Conservation (phyloP, 2,797 vertebrate genomes). For the Catharus ustulatus region DNA sequence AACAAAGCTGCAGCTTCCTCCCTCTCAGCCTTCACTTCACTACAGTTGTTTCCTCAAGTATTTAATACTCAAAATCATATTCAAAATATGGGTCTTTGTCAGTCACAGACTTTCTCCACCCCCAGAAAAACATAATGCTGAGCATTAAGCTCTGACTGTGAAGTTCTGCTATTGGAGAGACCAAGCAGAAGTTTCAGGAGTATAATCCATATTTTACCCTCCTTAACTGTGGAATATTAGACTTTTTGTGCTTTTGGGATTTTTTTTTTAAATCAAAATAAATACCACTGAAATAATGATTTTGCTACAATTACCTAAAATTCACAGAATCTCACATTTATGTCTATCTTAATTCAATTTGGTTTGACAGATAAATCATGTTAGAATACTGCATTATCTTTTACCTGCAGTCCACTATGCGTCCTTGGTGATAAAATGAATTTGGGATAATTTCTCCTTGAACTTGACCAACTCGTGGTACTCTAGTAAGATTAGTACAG, state of each 20-base stretch:
- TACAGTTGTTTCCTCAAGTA: not conserved
- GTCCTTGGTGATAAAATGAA: conserved; percentile 94
- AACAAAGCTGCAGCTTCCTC: not conserved
- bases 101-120: not conserved
- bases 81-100: not conserved
- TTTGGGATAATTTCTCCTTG: conserved; percentile 93
- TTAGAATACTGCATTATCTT: not conserved
- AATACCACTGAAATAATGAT: not conserved
- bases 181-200: not conserved
- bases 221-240: not conserved
- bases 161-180: not conserved
- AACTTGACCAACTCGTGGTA: conserved; percentile 90
- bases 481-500: conserved; percentile 90
- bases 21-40: not conserved
- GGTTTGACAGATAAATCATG: not conserved
- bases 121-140: not conserved
- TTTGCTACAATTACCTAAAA: not conserved
- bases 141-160: not conserved
- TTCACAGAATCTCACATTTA: not conserved
- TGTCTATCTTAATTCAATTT: not conserved
- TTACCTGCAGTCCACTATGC: conserved; percentile 96
- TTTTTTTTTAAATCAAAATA: not conserved
- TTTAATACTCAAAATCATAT: not conserved
- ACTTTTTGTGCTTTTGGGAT: not conserved
- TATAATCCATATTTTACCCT: not conserved